A percentile compares a stretch with the other conserved stretches of the same genome.
These are phyloP conservation scores for Caenorhabditis inopinata DNA, from an alignment of 1,140 invertebrate genomes.

Conservation along the genomic window DNA sequence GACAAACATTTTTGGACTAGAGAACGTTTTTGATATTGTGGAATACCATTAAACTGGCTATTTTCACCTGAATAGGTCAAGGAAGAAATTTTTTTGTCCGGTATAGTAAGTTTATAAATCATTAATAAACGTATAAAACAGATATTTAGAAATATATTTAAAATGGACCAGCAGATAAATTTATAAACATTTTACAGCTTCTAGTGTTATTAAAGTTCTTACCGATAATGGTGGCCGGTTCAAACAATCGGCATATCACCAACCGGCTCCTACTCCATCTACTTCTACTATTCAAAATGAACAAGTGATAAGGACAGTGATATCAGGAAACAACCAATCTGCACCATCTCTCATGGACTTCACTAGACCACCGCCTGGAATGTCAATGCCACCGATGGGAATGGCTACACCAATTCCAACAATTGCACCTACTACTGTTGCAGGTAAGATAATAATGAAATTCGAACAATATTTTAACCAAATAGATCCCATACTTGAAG, in stretches of 20 bases:
- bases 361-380: conserved; percentile 52
- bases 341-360: conserved; percentile 51
- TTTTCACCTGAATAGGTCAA: too few species aligned
- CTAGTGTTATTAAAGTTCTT: conserved; percentile 33
- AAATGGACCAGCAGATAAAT: too few species aligned
- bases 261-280: background rate
- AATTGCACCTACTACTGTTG: background rate
- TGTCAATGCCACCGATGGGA: conserved; percentile 35
- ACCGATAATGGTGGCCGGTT: conserved; percentile 41
- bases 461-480: conserved; percentile 32
- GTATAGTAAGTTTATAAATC: too few species aligned
- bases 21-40: too few species aligned
- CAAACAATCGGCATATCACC: background rate
- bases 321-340: background rate
- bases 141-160: too few species aligned
- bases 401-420: background rate
- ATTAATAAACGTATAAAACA: too few species aligned
- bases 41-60: too few species aligned
- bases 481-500: background rate
- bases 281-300: background rate
- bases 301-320: background rate
- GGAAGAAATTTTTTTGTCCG: too few species aligned
- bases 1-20: too few species aligned
- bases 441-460: background rate
- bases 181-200: conserved; percentile 46